Percentiles rank a stretch among this genome's conserved stretches.
phyloP scores from a whole-genome alignment of 2,888 invertebrate genomes.

The Folsomia manolachei region DNA sequence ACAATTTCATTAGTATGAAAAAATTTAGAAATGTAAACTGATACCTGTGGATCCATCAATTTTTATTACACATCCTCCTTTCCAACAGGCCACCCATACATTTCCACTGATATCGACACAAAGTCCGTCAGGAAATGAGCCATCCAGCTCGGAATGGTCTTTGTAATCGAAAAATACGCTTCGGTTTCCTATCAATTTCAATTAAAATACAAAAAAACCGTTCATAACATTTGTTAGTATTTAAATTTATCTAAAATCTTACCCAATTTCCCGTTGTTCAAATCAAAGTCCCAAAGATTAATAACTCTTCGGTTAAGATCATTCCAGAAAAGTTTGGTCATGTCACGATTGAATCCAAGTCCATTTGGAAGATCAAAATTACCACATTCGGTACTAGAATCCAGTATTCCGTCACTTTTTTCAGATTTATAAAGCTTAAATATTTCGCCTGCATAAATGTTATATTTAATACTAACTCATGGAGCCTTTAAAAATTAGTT shows the following conservation, averaged over 20 bases:
- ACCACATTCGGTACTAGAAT: neutral
- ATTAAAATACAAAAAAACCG: neutral
- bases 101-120: neutral
- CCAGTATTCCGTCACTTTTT: neutral
- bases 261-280: neutral
- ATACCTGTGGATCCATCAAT: constrained; percentile 3
- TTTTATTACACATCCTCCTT: constrained; percentile 6
- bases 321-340: constrained; percentile 2
- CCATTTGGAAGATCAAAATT: neutral
- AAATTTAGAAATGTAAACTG: neutral
- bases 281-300: neutral
- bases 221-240: neutral
- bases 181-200: constrained; percentile 46
- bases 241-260: neutral
- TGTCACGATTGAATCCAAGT: neutral
- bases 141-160: constrained; percentile 46
- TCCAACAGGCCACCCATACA: constrained; percentile 7
- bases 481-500: neutral
- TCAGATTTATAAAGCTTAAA: neutral
- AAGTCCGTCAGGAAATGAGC: constrained; percentile 5
- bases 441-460: neutral
- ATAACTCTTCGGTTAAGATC: neutral
- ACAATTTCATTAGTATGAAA: neutral
- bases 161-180: constrained; percentile 50
- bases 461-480: neutral